Percentiles rank a stretch among this genome's conserved stretches.
phyloP scores from a whole-genome alignment of 2,113 vertebrate genomes.

The Gasterosteus nipponicus region DNA sequence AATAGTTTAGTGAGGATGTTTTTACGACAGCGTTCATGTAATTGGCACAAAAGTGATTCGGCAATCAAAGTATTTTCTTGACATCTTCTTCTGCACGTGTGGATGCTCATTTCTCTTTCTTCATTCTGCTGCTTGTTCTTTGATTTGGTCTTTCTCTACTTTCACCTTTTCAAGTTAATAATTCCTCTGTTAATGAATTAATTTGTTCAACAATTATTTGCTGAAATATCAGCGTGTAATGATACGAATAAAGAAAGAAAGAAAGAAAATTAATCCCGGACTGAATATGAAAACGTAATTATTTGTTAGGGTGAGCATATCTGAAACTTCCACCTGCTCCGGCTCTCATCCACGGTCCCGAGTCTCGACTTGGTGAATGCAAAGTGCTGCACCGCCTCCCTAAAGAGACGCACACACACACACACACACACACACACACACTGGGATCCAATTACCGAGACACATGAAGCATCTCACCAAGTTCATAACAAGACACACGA shows the following conservation, averaged over 20 bases:
- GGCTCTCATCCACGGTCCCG: slow-evolving; percentile 19
- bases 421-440: slow-evolving; percentile 23
- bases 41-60: slow-evolving; percentile 11
- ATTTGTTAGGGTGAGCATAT: neutral
- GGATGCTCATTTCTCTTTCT: neutral
- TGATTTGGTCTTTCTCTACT: neutral
- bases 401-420: slow-evolving; percentile 12
- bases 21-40: slow-evolving; percentile 1
- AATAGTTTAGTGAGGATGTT: neutral
- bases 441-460: slow-evolving; percentile 67
- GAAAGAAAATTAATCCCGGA: neutral
- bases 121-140: neutral
- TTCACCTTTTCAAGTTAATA: neutral
- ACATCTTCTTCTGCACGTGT: neutral
- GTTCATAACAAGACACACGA: slow-evolving; percentile 59
- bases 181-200: neutral
- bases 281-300: neutral
- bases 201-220: neutral
- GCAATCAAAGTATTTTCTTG: neutral
- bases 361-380: slow-evolving; percentile 24
- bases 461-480: slow-evolving; percentile 66
- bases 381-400: slow-evolving; percentile 19
- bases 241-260: neutral
- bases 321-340: slow-evolving; percentile 20
- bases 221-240: neutral